Conservation (phyloP, 2,113 vertebrate genomes). For the Nansenia antarctica region DNA sequence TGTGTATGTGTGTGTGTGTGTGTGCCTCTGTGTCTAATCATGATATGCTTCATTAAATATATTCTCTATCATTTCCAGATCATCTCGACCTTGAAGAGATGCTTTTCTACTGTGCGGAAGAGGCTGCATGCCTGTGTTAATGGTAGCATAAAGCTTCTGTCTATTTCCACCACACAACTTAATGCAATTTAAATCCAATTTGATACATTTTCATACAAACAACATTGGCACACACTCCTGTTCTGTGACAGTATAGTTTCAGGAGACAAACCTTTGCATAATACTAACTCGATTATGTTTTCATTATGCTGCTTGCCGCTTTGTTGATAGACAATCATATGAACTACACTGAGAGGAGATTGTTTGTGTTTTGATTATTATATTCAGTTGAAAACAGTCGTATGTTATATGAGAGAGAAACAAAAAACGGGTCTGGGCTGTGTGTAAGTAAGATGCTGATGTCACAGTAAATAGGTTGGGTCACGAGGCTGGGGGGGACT, state of each 20-base stretch:
- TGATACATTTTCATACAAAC: not conserved
- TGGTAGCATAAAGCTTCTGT: not conserved
- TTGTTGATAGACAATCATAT: not conserved
- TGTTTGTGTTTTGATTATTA: not conserved
- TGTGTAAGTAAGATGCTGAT: conserved; percentile 5
- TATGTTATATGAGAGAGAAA: conserved; percentile 1
- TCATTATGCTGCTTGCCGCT: not conserved
- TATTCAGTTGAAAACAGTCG: too few species aligned
- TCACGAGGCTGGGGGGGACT: too few species aligned
- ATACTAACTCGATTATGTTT: too few species aligned
- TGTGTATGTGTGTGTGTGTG: not conserved
- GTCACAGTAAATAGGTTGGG: conserved; percentile 18
- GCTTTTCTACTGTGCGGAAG: not conserved
- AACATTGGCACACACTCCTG: not conserved
- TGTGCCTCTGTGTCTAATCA: not conserved
- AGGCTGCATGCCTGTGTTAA: not conserved
- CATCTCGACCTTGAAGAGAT: not conserved
- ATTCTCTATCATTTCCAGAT: not conserved
- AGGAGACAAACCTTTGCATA: too few species aligned
- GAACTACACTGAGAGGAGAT: not conserved
- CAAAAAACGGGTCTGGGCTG: not conserved
- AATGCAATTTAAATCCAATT: not conserved
- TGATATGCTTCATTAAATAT: not conserved
- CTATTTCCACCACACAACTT: not conserved
- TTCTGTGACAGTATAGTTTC: too few species aligned